Base-by-base conservation (phyloP, 2,113 vertebrate genomes). In the Crotalus helleri region DNA sequence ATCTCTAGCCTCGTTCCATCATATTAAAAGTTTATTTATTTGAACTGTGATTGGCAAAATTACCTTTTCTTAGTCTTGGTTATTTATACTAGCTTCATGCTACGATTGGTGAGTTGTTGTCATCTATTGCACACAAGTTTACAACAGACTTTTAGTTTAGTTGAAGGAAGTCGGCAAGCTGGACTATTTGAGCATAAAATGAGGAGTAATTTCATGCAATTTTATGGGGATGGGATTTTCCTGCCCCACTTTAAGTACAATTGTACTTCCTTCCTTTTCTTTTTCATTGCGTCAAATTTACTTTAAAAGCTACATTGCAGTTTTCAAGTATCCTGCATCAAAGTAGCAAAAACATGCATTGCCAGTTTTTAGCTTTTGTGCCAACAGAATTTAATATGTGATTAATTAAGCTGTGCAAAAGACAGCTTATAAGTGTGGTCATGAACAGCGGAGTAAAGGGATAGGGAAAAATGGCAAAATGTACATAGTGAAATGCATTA, bases 11-110 rank as follows among this genome's bases (percentile, higher is more conserved):
- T 87, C 49, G 9, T 74, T 94, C 39, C 64, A 61, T 92, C 46
- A 81, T 95, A 93, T 90, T 90, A 88, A 89, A 91, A 94, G 58
- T 57, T 44, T 61, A 39, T 89, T 89, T 33, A 74, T 92, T 69
- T 93, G 89, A 87, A 94, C 92, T 26, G 51, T 39, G 23, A 94
- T 95, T 85, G 3, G 90, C 4, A 46, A 93, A 94, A 19, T 89
- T 33, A 88, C 21, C 0, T 64, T 64, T 17, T 90, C 59, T 90
- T 59, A 90, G 26, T 64, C 44, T 64, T 64, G 58, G 15, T 51
- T n/a, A 90, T 90, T 90, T 46, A 49, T 24, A 26, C 44, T 19
- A 12, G 58, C 24, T 29, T 44, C 23, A 51, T 17, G 49, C 39
- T 46, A 46, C 3, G 89, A 9, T 90, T n/a, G 6, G 29, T 90